These are phyloP conservation scores for Syrmaticus mikado DNA, from an alignment of 2,113 vertebrate genomes.

Conservation along the genomic window DNA sequence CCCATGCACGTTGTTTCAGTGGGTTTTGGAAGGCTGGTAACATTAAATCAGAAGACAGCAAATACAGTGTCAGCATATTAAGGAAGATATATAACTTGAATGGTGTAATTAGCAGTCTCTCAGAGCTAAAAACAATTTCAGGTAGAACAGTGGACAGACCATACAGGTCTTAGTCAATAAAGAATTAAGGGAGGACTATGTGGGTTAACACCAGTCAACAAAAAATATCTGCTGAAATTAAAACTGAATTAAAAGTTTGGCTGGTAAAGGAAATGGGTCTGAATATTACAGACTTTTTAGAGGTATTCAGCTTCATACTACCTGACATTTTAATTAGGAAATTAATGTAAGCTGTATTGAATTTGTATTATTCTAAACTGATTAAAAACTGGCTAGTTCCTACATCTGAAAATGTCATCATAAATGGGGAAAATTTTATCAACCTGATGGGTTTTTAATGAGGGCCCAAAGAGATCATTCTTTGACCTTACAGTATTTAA, in stretches of 20 bases:
- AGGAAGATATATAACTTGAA: not conserved
- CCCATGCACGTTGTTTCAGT: fast-evolving
- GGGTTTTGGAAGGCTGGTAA: not conserved
- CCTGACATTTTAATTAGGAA: conserved; percentile 54
- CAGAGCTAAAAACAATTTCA: not conserved
- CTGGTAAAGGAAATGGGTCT: conserved; percentile 36
- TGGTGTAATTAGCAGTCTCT: not conserved
- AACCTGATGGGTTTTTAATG: conserved; percentile 31
- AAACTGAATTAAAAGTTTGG: conserved; percentile 33
- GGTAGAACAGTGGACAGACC: not conserved
- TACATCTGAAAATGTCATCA: conserved; percentile 39
- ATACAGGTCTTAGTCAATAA: not conserved
- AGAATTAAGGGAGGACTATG: not conserved
- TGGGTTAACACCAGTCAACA: not conserved
- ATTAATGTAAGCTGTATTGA: conserved; percentile 33
- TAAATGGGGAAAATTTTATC: conserved; percentile 39
- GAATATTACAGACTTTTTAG: conserved; percentile 14
- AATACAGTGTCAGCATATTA: not conserved
- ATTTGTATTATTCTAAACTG: conserved; percentile 37
- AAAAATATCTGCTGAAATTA: conserved; percentile 13
- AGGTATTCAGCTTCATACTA: conserved; percentile 26
- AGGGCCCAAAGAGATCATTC: not conserved
- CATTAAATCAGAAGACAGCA: not conserved
- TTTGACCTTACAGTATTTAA: conserved; percentile 17
- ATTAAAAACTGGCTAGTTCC: conserved; percentile 51